These are phyloP conservation scores for Penaeus monodon DNA, from an alignment of 2,888 invertebrate genomes.

Conservation along the genomic window DNA sequence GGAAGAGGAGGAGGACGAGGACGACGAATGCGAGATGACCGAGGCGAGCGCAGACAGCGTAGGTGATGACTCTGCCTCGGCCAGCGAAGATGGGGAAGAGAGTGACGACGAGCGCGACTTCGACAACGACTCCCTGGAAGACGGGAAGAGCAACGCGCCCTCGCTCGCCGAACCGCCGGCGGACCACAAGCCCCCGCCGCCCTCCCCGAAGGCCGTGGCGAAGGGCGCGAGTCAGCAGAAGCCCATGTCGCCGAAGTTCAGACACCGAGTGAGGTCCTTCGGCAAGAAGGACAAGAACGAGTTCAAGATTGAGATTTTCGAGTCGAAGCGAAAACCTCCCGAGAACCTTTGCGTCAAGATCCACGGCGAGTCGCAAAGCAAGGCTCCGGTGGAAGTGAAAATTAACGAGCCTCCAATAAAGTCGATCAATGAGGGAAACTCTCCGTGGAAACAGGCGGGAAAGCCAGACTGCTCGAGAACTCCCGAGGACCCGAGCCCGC, in stretches of 20 bases:
- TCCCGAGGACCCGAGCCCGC: constrained; percentile 15
- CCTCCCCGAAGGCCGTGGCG: background rate
- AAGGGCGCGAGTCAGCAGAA: background rate
- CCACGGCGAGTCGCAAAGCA: background rate
- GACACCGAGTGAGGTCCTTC: constrained; percentile 26
- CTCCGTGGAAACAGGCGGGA: too few relatives aligned
- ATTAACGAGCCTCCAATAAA: too few relatives aligned
- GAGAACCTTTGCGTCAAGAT: background rate
- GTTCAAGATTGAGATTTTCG: constrained; percentile 54
- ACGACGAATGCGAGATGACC: constrained; percentile 16
- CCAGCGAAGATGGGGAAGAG: constrained; percentile 42
- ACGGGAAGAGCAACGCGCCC: constrained; percentile 4
- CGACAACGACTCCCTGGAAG: constrained; percentile 47
- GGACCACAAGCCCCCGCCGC: background rate
- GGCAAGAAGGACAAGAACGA: constrained; percentile 41
- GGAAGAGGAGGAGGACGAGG: constrained; percentile 21
- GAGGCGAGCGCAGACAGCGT: constrained; percentile 29
- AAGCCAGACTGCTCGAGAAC: constrained; percentile 23
- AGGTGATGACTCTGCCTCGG: constrained; percentile 22
- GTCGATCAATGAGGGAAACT: too few relatives aligned
- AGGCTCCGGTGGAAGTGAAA: too few relatives aligned
- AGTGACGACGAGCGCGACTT: constrained; percentile 55
- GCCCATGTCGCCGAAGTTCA: constrained; percentile 18
- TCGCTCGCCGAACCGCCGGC: background rate
- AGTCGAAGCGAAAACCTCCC: constrained; percentile 43